phyloP scores from a whole-genome alignment of 2,113 vertebrate species.

The Cyprinodon brontotheroides region DNA sequence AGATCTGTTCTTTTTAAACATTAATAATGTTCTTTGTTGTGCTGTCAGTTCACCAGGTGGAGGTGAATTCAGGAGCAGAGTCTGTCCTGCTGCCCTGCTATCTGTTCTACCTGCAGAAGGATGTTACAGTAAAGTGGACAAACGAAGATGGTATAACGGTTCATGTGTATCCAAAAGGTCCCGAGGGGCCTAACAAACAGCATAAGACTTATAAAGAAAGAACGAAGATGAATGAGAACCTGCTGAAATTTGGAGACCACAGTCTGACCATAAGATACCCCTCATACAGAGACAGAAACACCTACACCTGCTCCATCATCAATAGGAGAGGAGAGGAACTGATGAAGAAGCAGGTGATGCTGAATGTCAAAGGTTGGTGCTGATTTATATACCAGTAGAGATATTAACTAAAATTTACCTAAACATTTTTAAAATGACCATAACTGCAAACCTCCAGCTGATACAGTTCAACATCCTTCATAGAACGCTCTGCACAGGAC shows the following conservation, averaged over 20 bases:
- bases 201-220: not conserved
- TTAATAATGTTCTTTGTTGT: not conserved
- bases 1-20: no score
- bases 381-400: no score
- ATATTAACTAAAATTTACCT: no score
- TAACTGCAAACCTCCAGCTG: no score
- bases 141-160: not conserved
- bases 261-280: not conserved
- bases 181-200: not conserved
- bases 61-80: conserved; percentile 11
- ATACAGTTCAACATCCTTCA: no score
- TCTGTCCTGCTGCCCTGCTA: conserved; percentile 1
- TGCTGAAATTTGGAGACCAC: not conserved
- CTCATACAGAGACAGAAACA: not conserved
- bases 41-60: not conserved
- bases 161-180: no score
- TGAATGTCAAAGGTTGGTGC: not conserved
- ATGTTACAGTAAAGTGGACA: not conserved
- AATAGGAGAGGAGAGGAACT: not conserved
- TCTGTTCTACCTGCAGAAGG: not conserved
- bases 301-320: conserved; percentile 6
- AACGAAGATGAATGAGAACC: not conserved
- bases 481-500: no score
- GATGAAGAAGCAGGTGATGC: not conserved
- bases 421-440: no score